Conservation (phyloP, 2,888 invertebrate genomes). For the Amphimallon solstitiale region DNA sequence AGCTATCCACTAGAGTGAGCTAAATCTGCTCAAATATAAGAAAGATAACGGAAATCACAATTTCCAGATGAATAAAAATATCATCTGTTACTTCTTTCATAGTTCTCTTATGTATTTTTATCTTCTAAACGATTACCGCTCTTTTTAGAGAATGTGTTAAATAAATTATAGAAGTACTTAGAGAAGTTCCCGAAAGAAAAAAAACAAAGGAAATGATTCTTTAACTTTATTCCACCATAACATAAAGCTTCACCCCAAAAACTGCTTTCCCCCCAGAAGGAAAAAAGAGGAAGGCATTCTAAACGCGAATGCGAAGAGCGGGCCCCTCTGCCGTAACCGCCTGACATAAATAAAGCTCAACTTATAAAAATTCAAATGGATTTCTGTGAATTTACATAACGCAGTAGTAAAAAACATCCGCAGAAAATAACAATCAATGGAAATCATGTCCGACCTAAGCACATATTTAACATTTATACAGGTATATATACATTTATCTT, state of each 20-base stretch:
- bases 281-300: background rate
- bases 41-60: too few relatives aligned
- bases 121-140: too few relatives aligned
- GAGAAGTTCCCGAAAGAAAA: background rate
- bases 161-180: slow-evolving; percentile 24
- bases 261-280: background rate
- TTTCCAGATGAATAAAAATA: too few relatives aligned
- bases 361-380: slow-evolving; percentile 38
- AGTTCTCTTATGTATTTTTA: too few relatives aligned
- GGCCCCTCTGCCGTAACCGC: background rate
- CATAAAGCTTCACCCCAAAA: slow-evolving; percentile 7
- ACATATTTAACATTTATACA: background rate
- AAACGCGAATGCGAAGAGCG: background rate
- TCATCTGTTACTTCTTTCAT: too few relatives aligned
- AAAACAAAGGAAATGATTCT: slow-evolving; percentile 9
- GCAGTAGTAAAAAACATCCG: slow-evolving; percentile 35
- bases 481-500: too few relatives aligned
- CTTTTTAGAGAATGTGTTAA: slow-evolving; percentile 5
- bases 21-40: too few relatives aligned
- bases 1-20: too few relatives aligned
- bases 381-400: slow-evolving; percentile 32
- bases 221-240: slow-evolving; percentile 14
- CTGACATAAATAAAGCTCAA: slow-evolving; percentile 39
- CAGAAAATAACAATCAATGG: slow-evolving; percentile 36
- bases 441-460: slow-evolving; percentile 24